phyloP scores from a whole-genome alignment of 2,113 vertebrate species.

The Chlamydotis undulata region DNA sequence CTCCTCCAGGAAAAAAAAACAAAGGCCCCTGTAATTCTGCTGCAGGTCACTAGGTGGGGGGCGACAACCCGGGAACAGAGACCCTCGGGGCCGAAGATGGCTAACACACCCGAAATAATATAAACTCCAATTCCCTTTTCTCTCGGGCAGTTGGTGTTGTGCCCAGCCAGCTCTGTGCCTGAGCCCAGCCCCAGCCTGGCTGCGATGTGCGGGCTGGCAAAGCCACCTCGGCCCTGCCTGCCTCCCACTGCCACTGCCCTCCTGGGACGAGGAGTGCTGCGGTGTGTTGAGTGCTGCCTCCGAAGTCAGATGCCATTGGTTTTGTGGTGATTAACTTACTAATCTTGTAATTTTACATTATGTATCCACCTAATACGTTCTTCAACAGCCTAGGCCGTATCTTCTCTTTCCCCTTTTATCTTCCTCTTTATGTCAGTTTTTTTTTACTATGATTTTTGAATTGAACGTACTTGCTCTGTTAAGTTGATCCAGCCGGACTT shows the following conservation, averaged over 20 bases:
- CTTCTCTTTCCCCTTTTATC: not conserved
- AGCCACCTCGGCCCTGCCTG: accelerated
- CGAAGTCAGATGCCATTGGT: not conserved
- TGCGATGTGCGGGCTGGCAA: accelerated
- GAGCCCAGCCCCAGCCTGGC: not conserved
- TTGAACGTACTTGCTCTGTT: not conserved
- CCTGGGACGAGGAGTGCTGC: accelerated
- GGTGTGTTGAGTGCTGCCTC: not conserved
- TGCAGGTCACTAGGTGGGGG: not conserved
- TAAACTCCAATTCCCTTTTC: not conserved
- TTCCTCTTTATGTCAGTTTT: not conserved
- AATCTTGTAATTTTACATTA: not conserved
- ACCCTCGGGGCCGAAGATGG: accelerated
- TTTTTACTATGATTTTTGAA: not conserved
- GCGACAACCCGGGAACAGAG: not conserved
- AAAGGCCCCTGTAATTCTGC: not conserved
- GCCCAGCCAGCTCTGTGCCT: too few species aligned
- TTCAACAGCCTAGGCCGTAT: not conserved
- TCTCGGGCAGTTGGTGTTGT: accelerated
- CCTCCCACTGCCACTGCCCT: accelerated
- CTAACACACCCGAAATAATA: accelerated
- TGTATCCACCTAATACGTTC: not conserved
- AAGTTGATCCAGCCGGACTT: not conserved
- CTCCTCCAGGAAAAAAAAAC: not conserved
- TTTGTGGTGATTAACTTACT: not conserved